Conservation (phyloP, 2,113 vertebrate species). For the Parus major region DNA sequence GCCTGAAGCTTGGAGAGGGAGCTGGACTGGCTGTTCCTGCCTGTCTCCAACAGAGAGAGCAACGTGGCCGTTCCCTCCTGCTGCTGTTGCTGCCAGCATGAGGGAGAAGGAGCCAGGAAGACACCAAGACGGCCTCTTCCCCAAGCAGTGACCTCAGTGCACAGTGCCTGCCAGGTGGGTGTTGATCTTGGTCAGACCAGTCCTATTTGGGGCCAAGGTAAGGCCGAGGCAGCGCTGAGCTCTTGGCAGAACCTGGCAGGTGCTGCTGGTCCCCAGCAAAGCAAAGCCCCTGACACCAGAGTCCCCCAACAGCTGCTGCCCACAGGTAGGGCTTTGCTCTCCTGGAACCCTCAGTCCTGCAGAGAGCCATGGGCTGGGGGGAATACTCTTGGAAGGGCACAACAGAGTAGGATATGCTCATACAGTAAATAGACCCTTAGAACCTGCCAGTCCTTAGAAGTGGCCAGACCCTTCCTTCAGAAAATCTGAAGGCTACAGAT, state of each 20-base stretch:
- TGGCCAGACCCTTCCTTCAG: neutral
- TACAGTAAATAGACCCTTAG: neutral
- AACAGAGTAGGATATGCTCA: neutral
- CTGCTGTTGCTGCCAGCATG: neutral
- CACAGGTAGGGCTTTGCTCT: neutral
- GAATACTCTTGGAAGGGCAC: neutral
- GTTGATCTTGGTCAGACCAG: conserved; percentile 11
- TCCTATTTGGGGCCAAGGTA: neutral
- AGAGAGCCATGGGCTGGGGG: neutral
- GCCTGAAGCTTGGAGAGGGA: neutral
- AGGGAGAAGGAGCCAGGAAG: neutral
- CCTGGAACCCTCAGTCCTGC: neutral
- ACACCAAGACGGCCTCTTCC: neutral
- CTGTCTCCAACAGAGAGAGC: neutral
- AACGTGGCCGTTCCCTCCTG: neutral
- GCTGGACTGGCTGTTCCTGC: neutral
- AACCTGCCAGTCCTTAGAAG: neutral
- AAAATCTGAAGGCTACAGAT: neutral
- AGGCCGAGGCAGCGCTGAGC: neutral
- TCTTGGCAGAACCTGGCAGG: neutral
- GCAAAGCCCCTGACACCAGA: neutral
- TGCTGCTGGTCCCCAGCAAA: neutral
- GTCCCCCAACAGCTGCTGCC: rapidly evolving
- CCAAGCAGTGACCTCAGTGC: conserved; percentile 26
- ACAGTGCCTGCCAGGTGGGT: neutral